Percentiles rank a stretch among this genome's conserved stretches.
phyloP scores from a whole-genome alignment of 2,888 invertebrate species.

The Pyrochroa serraticornis region DNA sequence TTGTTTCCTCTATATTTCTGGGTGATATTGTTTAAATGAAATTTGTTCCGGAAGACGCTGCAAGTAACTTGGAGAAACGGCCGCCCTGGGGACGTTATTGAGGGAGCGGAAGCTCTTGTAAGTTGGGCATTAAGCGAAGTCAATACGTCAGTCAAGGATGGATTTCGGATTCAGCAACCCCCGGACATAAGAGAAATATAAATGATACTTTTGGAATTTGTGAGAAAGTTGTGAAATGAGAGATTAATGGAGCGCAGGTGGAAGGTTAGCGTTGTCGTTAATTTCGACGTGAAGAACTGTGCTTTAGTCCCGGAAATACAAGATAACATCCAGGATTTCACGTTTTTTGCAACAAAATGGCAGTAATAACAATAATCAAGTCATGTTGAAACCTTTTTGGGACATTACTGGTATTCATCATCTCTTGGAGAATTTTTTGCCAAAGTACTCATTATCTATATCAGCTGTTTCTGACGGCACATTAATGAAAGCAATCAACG shows the following conservation, averaged over 20 bases:
- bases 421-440: no score
- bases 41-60: conserved; percentile 6
- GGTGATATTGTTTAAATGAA: conserved; percentile 6
- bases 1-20: conserved; percentile 1
- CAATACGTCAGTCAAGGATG: conserved; percentile 9
- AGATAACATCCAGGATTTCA: no score
- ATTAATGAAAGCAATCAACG: no score
- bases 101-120: not conserved
- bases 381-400: no score
- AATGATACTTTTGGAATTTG: not conserved
- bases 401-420: no score
- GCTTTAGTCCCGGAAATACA: no score
- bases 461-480: no score
- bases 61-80: conserved; percentile 3
- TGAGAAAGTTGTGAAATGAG: not conserved
- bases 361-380: no score
- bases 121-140: conserved; percentile 6
- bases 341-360: no score
- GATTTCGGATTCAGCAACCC: no score
- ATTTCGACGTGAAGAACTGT: not conserved
- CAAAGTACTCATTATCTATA: no score
- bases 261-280: not conserved
- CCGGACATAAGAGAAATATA: not conserved
- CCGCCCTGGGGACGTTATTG: conserved; percentile 10
- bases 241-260: not conserved